Evolutionary conservation across 30 jellyfish, hydroid and myxozoan genomes (phyloP).

Genomic region (Mastigias papua): DNA sequence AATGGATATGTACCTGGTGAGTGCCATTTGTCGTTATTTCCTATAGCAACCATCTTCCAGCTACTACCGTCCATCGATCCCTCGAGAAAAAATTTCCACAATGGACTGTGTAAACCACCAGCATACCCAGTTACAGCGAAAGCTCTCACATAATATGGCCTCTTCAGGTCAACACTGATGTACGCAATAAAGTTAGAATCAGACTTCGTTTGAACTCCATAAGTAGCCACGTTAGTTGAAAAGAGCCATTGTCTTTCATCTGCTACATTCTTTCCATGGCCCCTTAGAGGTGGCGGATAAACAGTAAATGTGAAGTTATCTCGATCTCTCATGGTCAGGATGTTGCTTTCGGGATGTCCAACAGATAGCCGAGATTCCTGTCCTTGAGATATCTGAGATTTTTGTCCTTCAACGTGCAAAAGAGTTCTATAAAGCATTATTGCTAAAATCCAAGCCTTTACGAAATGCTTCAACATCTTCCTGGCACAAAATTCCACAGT

Average conservation of each 20-base stretch:
- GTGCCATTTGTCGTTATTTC: conserved; percentile 35
- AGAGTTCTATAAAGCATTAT: no score
- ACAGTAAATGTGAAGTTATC: no score
- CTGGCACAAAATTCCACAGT: no score
- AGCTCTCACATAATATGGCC: conserved; percentile 30
- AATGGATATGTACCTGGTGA: conserved; percentile 51
- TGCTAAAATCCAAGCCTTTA: no score
- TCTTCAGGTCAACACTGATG: neutral
- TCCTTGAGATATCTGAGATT: no score
- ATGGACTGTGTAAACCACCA: conserved; percentile 30
- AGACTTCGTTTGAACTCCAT: conserved; percentile 5
- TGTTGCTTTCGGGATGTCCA: no score
- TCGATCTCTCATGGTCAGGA: no score
- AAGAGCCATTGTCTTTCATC: conserved; percentile 9
- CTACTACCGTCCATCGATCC: conserved; percentile 26
- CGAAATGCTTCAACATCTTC: no score
- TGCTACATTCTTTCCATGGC: conserved; percentile 30
- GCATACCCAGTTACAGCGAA: conserved; percentile 47
- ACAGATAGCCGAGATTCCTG: no score
- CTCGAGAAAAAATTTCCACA: conserved; percentile 14
- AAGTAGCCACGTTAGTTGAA: neutral
- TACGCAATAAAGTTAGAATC: conserved; percentile 2
- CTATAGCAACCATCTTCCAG: conserved; percentile 45
- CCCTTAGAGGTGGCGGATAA: no score
- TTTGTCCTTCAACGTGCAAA: no score